Base-by-base conservation (phyloP, 2,888 invertebrate species). In the Machimus rusticus region DNA sequence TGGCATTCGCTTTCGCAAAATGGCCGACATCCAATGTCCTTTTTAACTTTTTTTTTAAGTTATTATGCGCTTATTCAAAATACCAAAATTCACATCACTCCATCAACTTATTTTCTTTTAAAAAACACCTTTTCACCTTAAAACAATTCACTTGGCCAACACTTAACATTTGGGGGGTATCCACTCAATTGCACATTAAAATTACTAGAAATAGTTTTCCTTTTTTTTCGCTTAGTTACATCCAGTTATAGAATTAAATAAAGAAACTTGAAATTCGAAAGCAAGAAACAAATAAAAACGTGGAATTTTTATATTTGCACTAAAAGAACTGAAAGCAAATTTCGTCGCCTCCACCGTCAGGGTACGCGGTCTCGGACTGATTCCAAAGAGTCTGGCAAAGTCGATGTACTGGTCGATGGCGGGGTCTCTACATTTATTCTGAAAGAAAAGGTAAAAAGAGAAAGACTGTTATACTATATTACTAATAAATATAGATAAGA, bases 301-400 rank as follows among this genome's bases (percentile, higher is more conserved):
- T 82, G 55, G 82, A 66, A 82, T 74, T 74, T 84, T 85, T 85
- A 74, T 74, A 74, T 85, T 85, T 85, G 85, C 85, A 85, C 74
- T 85, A 85, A 85, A 85, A 85, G 66, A 85, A 85, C 85, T 74
- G 85, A 85, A 85, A 85, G 74, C 85, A 85, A 85, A 85, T 46
- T 43, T 46, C 74, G 74, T 85, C 85, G 85, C 85, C 85, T 85
- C 74, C 85, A 82, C 82, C 92, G 93, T 92, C 93, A 92, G 93
- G 92, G 91, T 90, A 90, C 90, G 90, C 90, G 90, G 90, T 90
- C 90, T 91, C 91, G 91, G 91, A 91, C 91, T 91, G 90, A 91
- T 90, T 87, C 88, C 87, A 87, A 88, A 87, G 88, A 78, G 88
- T 88, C 88, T 86, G 88, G 88, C 86, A 88, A 55, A 85, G 85